Base-by-base conservation (phyloP, 1,140 invertebrate species). In the Trichoplusia ni region DNA sequence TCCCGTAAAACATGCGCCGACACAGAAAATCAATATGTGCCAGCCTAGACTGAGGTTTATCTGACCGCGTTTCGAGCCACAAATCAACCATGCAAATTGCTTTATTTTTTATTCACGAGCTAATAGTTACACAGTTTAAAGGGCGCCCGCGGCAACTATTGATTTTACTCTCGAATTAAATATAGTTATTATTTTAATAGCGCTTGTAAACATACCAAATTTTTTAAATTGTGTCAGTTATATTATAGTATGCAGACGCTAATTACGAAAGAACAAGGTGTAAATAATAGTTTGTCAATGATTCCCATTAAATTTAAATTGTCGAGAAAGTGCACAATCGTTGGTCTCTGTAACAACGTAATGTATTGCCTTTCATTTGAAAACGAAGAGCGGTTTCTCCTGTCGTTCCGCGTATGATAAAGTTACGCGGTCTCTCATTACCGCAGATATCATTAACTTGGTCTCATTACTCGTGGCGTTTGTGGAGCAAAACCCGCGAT, bases 361-460 rank as follows among this genome's bases (percentile, higher is more conserved):
- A 79, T 67, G 73, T 78, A 81, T 81, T 77, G 73, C 72, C 77
- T 86, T 86, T 81, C 82, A 70, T 85, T 84, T 70, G 81, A 61
- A 73, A 80, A 76, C 75, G 76, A 81, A 79, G 72, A 78, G 65
- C 67, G 63, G 69, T 86, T 86, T 86, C 83, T 82, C 83, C 68
- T 71, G 74, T 73, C 78, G 75, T 77, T 75, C 66, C 75, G 75
- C 73, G 72, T 79, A 77, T 81, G 81, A 81, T 81, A 82, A 75
- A 79, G 79, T 82, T 84, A 79, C 79, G 67, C 63, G 62, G 75
- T 75, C 66, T 84, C 77, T 77, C 73, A 77, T 84, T 84, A 82
- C 77, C 51, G 58, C 61, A 64, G 75, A 73, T 82, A 79, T 79
- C 73, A 77, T 79, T 81, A 74, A 66, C 72, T 65, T 75, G 71